Base-by-base conservation (phyloP, 2,888 invertebrate species). In the Athetis lepigone region DNA sequence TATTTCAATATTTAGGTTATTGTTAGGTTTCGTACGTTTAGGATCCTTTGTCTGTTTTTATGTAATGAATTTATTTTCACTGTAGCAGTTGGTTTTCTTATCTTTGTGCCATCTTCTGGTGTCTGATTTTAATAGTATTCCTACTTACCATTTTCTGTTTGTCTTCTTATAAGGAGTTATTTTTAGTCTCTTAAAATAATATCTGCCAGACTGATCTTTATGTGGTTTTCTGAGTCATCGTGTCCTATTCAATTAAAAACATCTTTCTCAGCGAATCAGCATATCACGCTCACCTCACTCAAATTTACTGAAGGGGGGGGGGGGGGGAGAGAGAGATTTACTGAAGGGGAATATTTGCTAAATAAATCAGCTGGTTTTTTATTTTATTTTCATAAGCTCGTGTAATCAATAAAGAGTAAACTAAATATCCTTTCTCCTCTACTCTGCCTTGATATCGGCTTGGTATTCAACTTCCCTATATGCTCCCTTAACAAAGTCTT, bases 111-210 rank as follows among this genome's bases (percentile, higher is more conserved):
- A 5, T 3, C 7, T 4, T 25, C 9, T 36, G 2, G 16, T 2
- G 25, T 8, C 8, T 27, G 2, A 2, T 2, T 7, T 47, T n/a
- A 33, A 13, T 13, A 19, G 25, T 16, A 18, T 23, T 18, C 2
- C 6, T 9, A n/a, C 9, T 7, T 9, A 27, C 25, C 25, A 13
- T 4, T 45, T 13, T 3, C 0, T 16, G 11, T 21, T 1, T 11
- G 0, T 11, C 1, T n/a, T n/a, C 2, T 27, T 29, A 19, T 3
- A 9, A 2, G 0, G 4, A 0, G 6, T 18, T 21, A 11, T n/a
- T 19, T 7, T 11, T 7, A 16, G 16, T 25, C 6, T 4, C 6
- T 25, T 6, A 25, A 3, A 25, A 25, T 4, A 25, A 25, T 4
- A 25, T 25, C 25, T 3, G 25, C 25, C 25, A 27, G 9, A n/a